Evolutionary conservation across 2,888 invertebrate species (phyloP).

Genomic region (Pyrocoelia pectoralis): DNA sequence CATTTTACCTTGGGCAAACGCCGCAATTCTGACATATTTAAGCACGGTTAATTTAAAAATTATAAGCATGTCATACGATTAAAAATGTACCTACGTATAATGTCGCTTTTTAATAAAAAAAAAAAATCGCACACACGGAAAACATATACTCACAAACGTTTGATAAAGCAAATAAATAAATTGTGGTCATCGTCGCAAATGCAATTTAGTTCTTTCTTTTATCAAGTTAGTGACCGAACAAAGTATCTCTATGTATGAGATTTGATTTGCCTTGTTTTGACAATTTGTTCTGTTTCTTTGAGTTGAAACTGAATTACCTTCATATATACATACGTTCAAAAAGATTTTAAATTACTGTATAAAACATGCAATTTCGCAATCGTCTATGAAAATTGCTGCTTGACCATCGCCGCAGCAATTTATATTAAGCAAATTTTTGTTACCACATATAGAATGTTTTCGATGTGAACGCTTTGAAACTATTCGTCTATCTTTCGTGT

Average conservation of each 20-base stretch:
- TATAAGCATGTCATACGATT: conserved; percentile 54
- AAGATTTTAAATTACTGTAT: conserved; percentile 49
- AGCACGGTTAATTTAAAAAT: conserved; percentile 55
- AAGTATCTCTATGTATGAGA: conserved; percentile 32
- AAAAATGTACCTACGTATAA: conserved; percentile 51
- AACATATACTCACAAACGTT: conserved; percentile 42
- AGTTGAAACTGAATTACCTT: conserved; percentile 48
- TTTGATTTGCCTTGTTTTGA: conserved; percentile 51
- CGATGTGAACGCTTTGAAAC: conserved; percentile 3
- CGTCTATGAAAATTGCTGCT: conserved; percentile 22
- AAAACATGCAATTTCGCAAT: conserved; percentile 51
- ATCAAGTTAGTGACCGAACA: conserved; percentile 44
- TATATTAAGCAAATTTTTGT: conserved; percentile 1
- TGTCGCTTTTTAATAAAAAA: conserved; percentile 39
- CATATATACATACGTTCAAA: conserved; percentile 48
- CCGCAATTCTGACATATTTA: conserved; percentile 43
- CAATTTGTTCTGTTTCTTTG: conserved; percentile 55
- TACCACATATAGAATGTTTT: too few species aligned
- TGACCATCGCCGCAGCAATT: conserved; percentile 17
- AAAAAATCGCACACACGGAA: background rate
- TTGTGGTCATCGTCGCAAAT: conserved; percentile 54
- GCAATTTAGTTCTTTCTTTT: conserved; percentile 48
- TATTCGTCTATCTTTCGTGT: conserved; percentile 15
- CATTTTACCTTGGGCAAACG: conserved; percentile 42
- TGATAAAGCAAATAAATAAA: conserved; percentile 51